These are phyloP conservation scores for Drosophila lutescens DNA, from an alignment of 2,888 invertebrate genomes.

Conservation along the genomic window DNA sequence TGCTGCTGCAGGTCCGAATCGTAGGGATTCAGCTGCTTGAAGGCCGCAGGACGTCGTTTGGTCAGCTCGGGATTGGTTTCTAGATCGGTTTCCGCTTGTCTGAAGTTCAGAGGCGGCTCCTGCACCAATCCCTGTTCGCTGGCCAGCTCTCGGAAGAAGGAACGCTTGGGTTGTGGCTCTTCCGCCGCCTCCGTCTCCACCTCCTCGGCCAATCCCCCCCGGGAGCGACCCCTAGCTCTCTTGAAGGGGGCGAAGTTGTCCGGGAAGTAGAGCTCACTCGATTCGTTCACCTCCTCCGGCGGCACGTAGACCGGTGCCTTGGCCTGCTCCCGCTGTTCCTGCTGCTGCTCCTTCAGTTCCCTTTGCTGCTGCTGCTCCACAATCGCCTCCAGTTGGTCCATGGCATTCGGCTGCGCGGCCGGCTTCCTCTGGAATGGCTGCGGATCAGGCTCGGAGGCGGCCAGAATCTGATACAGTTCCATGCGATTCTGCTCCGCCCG, in stretches of 20 bases:
- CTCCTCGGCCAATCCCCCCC: constrained; percentile 12
- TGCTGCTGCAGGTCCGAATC: constrained; percentile 49
- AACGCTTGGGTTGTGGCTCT: constrained; percentile 47
- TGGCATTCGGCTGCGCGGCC: constrained; percentile 42
- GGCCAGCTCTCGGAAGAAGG: constrained; percentile 80
- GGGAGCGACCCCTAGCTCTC: constrained; percentile 51
- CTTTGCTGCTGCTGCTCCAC: constrained; percentile 60
- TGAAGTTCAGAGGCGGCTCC: constrained; percentile 45
- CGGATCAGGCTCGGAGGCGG: constrained; percentile 82
- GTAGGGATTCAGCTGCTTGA: constrained; percentile 16
- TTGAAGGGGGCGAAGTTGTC: constrained; percentile 75
- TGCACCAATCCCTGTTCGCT: constrained; percentile 65
- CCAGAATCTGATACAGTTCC: constrained; percentile 82
- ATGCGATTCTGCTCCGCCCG: constrained; percentile 76
- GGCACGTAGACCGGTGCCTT: constrained; percentile 65
- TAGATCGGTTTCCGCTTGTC: constrained; percentile 27
- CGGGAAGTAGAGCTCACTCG: constrained; percentile 80
- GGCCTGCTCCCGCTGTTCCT: constrained; percentile 23
- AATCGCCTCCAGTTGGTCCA: constrained; percentile 67
- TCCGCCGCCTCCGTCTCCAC: neutral
- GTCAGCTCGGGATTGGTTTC: constrained; percentile 43
- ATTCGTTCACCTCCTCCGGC: constrained; percentile 72
- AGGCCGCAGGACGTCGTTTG: constrained; percentile 53
- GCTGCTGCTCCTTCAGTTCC: constrained; percentile 41
- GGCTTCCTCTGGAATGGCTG: constrained; percentile 78